A percentile compares a stretch with the other conserved stretches of the same genome.
Conservation (phyloP, 2,888 invertebrate genomes). For the Leptopterna dolabrata region DNA sequence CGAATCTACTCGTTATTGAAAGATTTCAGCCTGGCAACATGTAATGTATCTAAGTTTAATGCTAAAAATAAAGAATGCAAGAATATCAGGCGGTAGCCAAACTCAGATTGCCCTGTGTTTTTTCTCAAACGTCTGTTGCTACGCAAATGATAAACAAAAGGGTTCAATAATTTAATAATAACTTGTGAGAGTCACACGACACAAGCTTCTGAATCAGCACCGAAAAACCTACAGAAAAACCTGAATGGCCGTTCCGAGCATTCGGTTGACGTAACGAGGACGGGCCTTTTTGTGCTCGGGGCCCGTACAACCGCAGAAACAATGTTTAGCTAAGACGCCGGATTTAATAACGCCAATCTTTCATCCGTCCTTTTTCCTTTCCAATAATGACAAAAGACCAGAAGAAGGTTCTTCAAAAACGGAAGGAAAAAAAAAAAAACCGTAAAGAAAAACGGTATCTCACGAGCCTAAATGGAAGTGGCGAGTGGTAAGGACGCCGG, state of each 20-base stretch:
- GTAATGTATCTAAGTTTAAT: no score
- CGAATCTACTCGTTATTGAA: no score
- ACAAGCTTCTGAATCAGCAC: no score
- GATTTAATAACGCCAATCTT: conserved; percentile 9
- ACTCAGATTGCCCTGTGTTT: no score
- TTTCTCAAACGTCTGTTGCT: no score
- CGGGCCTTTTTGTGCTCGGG: background rate
- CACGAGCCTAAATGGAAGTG: conserved; percentile 7
- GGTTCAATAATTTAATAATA: no score
- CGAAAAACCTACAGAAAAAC: background rate
- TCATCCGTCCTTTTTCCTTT: conserved; percentile 17
- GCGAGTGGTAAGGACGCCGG: background rate
- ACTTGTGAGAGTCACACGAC: no score
- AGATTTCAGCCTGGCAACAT: no score
- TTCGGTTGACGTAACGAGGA: background rate
- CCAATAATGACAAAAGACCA: conserved; percentile 13
- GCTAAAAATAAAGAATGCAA: no score
- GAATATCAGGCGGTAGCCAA: no score
- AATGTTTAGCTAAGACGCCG: background rate
- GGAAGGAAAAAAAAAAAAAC: background rate
- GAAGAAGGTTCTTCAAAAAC: background rate
- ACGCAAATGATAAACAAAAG: no score
- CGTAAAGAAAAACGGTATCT: conserved; percentile 12
- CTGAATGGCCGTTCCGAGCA: background rate
- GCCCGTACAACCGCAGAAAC: background rate